These are phyloP conservation scores for Xenops minutus DNA, from an alignment of 2,797 vertebrate species.

Conservation along the genomic window DNA sequence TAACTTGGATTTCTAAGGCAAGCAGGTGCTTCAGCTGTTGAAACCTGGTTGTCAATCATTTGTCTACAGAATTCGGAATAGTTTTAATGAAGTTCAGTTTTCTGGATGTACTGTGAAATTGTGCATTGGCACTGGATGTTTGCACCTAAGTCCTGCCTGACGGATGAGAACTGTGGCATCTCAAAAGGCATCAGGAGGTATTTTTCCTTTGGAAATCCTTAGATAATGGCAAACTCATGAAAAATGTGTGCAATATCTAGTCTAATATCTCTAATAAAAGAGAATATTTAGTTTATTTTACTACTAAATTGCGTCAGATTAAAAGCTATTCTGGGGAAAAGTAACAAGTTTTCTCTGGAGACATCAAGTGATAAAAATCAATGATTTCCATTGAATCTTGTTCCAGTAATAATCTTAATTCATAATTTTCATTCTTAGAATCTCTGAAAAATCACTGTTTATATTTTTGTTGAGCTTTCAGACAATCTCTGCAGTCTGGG, in stretches of 20 bases:
- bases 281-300: background rate
- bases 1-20: background rate
- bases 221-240: background rate
- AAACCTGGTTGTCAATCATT: background rate
- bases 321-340: background rate
- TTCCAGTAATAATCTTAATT: background rate
- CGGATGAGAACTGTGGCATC: background rate
- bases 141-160: background rate
- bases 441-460: background rate
- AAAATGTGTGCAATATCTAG: background rate
- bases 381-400: background rate
- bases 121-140: background rate
- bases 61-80: background rate
- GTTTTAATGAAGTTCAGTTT: background rate
- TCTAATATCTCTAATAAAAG: background rate
- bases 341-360: background rate
- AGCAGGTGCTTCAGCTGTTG: background rate
- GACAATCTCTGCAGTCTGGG: background rate
- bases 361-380: background rate
- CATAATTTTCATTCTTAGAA: background rate
- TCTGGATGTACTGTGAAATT: background rate
- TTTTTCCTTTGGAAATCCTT: background rate
- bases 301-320: background rate
- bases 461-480: background rate
- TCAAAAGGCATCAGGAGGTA: background rate